Evolutionary conservation across 2,888 invertebrate species (phyloP).

Genomic region (Athalia circularis): DNA sequence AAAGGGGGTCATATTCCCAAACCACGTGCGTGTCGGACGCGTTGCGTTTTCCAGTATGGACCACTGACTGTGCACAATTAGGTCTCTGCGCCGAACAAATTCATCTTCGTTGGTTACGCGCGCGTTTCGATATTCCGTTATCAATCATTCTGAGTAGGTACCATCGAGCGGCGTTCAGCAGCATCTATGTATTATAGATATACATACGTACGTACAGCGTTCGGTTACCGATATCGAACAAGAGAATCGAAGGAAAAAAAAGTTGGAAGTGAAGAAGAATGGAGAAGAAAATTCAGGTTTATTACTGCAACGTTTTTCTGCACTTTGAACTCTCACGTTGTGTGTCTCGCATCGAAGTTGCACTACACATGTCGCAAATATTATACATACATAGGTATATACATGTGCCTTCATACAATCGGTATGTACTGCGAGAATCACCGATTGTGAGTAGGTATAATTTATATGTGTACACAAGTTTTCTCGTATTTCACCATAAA

Average conservation of each 20-base stretch:
- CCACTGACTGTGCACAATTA: constrained; percentile 71
- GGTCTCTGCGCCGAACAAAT: constrained; percentile 67
- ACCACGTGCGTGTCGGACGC: constrained; percentile 38
- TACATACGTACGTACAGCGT: background rate
- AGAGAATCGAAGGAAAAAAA: too few relatives aligned
- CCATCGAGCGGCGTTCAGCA: constrained; percentile 1
- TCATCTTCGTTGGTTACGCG: constrained; percentile 68
- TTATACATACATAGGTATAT: constrained; percentile 3
- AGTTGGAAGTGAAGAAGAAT: too few relatives aligned
- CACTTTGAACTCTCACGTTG: too few relatives aligned
- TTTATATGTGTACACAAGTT: too few relatives aligned
- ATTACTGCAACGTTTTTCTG: too few relatives aligned
- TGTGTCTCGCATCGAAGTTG: too few relatives aligned
- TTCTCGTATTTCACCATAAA: too few relatives aligned
- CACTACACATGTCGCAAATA: background rate
- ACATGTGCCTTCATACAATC: background rate
- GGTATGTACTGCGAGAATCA: background rate
- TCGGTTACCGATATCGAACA: too few relatives aligned
- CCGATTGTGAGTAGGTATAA: background rate
- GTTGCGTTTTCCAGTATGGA: constrained; percentile 14
- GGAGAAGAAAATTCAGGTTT: too few relatives aligned
- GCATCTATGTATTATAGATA: background rate
- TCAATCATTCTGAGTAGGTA: constrained; percentile 62
- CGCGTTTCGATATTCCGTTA: constrained; percentile 66
- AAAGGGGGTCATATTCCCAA: constrained; percentile 27